Base-by-base conservation (phyloP, 2,888 invertebrate species). In the Oxytorus armatus region DNA sequence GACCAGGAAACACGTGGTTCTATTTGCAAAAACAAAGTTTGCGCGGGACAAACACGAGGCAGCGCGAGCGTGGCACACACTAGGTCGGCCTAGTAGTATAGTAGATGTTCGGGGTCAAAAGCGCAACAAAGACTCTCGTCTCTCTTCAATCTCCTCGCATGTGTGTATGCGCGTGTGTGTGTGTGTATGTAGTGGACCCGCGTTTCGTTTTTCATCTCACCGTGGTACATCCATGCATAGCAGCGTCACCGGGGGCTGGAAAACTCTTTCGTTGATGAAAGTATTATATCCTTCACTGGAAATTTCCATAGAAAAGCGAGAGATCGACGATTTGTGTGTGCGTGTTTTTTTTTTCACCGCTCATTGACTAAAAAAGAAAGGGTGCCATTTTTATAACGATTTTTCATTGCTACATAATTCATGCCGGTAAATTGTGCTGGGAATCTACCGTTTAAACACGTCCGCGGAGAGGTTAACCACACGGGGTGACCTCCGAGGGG, bases 1-100 rank as follows among this genome's bases (percentile, higher is more conserved):
- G 76, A 72, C 72, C 82, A 66, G 86, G 85, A 84, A 88, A 88
- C 89, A 88, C 87, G 89, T 87, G 88, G 88, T 88, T 89, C 88
- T 89, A 89, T 90, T 90, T 90, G 90, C 88, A 90, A 90, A 90
- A 90, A 90, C 90, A 90, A 90, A 90, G 90, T 90, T 90, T 90
- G 88, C 90, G 85, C 88, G 88, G 89, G 89, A 90, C 90, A 90
- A 90, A 90, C 89, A 90, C 87, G 83, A 72, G 57, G 66, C 65
- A 53, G 84, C 84, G 84, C 44, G 68, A 53, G 61, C 77, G 77
- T 49, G 65, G 55, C 74, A 66, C 85, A 87, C 86, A 86, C 87
- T 85, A 85, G 70, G 85, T 84, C 85, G 86, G 85, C 86, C 86
- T 86, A 86, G 86, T 85, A 84, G 83, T 82, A 72, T 55, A 55